Conservation (phyloP, 2,888 invertebrate species). For the Nomada goodeniana region DNA sequence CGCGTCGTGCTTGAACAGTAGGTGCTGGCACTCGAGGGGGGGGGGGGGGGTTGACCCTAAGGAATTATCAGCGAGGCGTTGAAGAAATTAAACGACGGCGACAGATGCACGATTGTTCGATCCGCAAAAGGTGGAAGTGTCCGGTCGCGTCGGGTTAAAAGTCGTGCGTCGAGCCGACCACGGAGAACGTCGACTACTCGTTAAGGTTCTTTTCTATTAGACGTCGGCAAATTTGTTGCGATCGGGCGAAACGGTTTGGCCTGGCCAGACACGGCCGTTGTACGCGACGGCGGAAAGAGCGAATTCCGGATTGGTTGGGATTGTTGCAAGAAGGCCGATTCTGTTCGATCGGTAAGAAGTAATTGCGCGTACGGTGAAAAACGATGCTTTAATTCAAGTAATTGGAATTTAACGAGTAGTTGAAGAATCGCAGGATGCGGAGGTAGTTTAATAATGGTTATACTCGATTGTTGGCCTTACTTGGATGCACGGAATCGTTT, state of each 20-base stretch:
- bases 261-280: neutral
- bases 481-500: too few species aligned
- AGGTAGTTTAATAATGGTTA: too few species aligned
- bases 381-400: too few species aligned
- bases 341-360: neutral
- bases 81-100: constrained; percentile 10
- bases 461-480: too few species aligned
- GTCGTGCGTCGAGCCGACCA: neutral
- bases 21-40: neutral
- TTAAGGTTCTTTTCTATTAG: neutral
- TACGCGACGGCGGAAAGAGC: neutral
- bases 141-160: neutral
- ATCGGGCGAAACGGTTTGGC: neutral
- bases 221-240: neutral
- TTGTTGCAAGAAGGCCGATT: neutral
- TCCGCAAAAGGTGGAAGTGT: neutral
- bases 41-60: neutral
- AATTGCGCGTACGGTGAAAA: neutral
- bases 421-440: too few species aligned
- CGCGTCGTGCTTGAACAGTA: neutral
- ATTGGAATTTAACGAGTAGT: too few species aligned
- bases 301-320: neutral
- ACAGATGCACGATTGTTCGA: constrained; percentile 15
- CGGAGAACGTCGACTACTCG: neutral
- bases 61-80: neutral